These are phyloP conservation scores for Craniophora ligustri DNA, from an alignment of 2,888 invertebrate genomes.

Conservation along the genomic window DNA sequence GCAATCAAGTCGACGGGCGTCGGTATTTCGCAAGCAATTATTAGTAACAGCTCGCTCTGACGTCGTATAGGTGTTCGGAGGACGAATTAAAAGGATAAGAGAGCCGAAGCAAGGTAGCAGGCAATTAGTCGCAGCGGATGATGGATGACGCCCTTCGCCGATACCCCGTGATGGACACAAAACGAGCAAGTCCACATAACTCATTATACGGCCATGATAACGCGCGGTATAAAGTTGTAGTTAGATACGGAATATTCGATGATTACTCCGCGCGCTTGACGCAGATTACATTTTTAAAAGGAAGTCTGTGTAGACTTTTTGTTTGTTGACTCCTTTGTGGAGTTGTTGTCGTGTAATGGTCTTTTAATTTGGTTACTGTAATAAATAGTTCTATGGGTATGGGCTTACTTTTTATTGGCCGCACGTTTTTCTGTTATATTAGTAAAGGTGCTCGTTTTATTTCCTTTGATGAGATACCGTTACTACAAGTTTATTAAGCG, in stretches of 20 bases:
- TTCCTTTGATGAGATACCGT: slow-evolving; percentile 11
- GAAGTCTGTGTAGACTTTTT: slow-evolving; percentile 61
- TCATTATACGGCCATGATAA: slow-evolving; percentile 87
- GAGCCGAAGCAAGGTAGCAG: slow-evolving; percentile 84
- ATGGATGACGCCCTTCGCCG: slow-evolving; percentile 83
- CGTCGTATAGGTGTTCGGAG: slow-evolving; percentile 74
- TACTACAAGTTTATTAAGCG: slow-evolving; percentile 1
- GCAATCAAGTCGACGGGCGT: slow-evolving; percentile 70
- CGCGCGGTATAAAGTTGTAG: slow-evolving; percentile 80
- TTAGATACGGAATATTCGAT: slow-evolving; percentile 80
- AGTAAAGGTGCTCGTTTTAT: slow-evolving; percentile 11
- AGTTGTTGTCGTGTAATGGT: slow-evolving; percentile 61
- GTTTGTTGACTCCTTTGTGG: slow-evolving; percentile 58
- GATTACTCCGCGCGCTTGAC: slow-evolving; percentile 70
- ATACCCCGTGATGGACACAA: slow-evolving; percentile 80
- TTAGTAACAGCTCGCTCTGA: slow-evolving; percentile 70
- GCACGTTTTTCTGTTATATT: slow-evolving; percentile 28
- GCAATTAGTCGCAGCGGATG: slow-evolving; percentile 85
- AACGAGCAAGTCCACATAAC: slow-evolving; percentile 79
- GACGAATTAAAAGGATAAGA: slow-evolving; percentile 86
- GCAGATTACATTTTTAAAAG: slow-evolving; percentile 75
- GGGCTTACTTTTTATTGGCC: slow-evolving; percentile 37
- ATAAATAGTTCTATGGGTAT: slow-evolving; percentile 45
- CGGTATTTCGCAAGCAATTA: slow-evolving; percentile 79
- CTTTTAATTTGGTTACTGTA: slow-evolving; percentile 65